Evolutionary conservation across 1,140 invertebrate genomes (phyloP).

Genomic region (Chlorops oryzae): DNA sequence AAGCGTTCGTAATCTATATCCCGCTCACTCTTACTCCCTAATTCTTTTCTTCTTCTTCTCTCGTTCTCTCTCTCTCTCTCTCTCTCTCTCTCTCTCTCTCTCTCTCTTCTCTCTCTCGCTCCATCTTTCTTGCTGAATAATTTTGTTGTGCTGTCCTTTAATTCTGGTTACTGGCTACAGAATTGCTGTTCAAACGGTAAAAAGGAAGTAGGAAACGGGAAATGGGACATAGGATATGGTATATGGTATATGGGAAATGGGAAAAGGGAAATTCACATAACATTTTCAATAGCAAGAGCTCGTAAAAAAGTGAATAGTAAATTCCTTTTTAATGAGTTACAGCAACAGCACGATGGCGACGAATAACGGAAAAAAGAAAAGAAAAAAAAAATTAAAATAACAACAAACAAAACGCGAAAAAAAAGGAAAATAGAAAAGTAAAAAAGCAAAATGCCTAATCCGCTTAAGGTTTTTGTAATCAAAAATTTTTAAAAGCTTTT

Average conservation of each 20-base stretch:
- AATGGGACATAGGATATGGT: too few relatives aligned
- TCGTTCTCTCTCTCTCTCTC: neutral
- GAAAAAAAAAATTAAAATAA: neutral
- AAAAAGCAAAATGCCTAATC: neutral
- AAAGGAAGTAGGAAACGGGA: too few relatives aligned
- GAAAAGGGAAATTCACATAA: slow-evolving; percentile 18
- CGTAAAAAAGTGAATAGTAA: slow-evolving; percentile 28
- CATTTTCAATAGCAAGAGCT: slow-evolving; percentile 46
- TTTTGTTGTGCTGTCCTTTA: too few relatives aligned
- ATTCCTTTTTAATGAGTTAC: slow-evolving; percentile 46
- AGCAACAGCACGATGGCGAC: neutral
- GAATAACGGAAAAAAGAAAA: neutral
- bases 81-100: neutral
- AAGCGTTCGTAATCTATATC: too few relatives aligned
- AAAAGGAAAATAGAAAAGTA: neutral
- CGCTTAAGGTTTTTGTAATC: too few relatives aligned
- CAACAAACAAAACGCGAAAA: neutral
- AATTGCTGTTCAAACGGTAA: too few relatives aligned
- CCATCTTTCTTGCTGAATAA: neutral
- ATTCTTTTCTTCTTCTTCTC: neutral
- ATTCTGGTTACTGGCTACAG: too few relatives aligned
- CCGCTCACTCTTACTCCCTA: too few relatives aligned
- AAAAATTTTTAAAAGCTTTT: too few relatives aligned
- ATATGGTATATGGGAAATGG: too few relatives aligned
- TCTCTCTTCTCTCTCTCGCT: slow-evolving; percentile 10